Evolutionary conservation across 2,888 invertebrate genomes (phyloP).

Genomic region (Hipparchia semele): DNA sequence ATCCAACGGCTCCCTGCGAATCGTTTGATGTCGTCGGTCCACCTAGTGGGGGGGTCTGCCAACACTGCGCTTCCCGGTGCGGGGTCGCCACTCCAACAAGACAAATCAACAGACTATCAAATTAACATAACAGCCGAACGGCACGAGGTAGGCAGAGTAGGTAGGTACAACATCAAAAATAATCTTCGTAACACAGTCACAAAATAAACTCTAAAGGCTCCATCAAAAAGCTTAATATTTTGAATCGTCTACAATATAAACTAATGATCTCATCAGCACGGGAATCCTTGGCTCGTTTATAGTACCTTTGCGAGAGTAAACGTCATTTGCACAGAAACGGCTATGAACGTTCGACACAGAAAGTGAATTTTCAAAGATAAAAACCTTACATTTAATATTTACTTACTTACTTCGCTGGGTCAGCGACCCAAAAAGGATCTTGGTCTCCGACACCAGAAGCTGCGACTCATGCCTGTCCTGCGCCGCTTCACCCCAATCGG

Average conservation of each 20-base stretch:
- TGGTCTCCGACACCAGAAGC: no score
- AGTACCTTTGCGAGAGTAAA: constrained; percentile 53
- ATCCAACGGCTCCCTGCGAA: no score
- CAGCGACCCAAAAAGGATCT: no score
- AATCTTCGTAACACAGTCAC: constrained; percentile 12
- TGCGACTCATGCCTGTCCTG: no score
- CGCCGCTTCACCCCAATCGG: no score
- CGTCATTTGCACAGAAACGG: constrained; percentile 65
- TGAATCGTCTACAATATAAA: constrained; percentile 25
- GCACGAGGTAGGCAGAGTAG: background rate
- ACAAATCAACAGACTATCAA: background rate
- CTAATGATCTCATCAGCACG: constrained; percentile 22
- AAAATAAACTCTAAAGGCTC: constrained; percentile 19
- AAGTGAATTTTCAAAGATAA: constrained; percentile 12
- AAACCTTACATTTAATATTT: no score
- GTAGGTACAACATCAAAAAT: constrained; percentile 2
- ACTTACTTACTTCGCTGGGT: no score
- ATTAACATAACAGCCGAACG: background rate
- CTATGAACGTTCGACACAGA: constrained; percentile 50
- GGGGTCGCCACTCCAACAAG: no score
- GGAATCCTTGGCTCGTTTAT: constrained; percentile 63
- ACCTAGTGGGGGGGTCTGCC: no score
- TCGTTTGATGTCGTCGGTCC: no score
- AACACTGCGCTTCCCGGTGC: no score
- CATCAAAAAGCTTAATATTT: constrained; percentile 31